Percentiles rank a stretch among this genome's conserved stretches.
These are phyloP conservation scores for Melanophora roralis DNA, from an alignment of 2,888 invertebrate species.

Conservation along the genomic window DNA sequence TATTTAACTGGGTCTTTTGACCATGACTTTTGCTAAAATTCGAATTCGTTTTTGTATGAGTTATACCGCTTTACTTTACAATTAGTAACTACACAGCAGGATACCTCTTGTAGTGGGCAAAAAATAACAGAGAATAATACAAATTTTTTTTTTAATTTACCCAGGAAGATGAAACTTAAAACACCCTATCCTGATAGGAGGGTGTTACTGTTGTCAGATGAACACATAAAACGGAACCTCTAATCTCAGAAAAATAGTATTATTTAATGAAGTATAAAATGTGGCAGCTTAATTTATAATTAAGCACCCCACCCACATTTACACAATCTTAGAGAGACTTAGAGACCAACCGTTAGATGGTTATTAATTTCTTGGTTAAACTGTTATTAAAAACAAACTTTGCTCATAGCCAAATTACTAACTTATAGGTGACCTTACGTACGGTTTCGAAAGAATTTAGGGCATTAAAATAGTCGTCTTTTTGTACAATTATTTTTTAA, in stretches of 20 bases:
- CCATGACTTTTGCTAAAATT: constrained; percentile 58
- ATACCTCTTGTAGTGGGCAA: constrained; percentile 25
- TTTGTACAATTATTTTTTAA: not conserved
- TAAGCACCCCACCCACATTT: no score
- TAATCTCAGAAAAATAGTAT: no score
- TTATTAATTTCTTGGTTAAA: no score
- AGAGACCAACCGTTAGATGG: no score
- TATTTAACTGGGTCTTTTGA: constrained; percentile 55
- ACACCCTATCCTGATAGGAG: constrained; percentile 13
- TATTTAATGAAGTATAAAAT: no score
- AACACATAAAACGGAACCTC: no score
- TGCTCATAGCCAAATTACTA: no score
- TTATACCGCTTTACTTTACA: constrained; percentile 52
- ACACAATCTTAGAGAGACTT: no score
- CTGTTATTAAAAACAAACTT: no score
- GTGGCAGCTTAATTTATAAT: no score
- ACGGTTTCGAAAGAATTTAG: not conserved
- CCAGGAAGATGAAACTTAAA: not conserved
- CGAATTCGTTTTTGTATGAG: constrained; percentile 33
- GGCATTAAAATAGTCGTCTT: not conserved
- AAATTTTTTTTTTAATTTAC: not conserved
- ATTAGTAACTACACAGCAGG: constrained; percentile 55
- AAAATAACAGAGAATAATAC: constrained; percentile 18
- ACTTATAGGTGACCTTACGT: no score
- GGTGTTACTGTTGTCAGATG: no score